A percentile compares a stretch with the other conserved stretches of the same genome.
Conservation (phyloP, 2,888 invertebrate genomes). For the Polyploca ridens region DNA sequence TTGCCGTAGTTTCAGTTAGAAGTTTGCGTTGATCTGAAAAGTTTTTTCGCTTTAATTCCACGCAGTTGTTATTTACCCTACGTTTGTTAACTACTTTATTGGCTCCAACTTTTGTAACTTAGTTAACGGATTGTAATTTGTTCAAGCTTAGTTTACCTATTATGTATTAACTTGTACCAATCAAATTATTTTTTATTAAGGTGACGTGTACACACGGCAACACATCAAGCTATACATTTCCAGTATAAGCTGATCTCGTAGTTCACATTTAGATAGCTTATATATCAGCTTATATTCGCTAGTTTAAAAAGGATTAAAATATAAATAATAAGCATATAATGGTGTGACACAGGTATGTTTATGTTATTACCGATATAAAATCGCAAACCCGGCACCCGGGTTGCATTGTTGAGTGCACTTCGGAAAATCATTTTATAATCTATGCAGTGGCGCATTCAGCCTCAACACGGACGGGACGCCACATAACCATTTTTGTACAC, state of each 20-base stretch:
- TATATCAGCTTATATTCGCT: neutral
- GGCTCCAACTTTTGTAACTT: conserved; percentile 10
- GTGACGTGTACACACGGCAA: no score
- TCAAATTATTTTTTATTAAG: neutral
- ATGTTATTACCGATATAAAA: conserved; percentile 54
- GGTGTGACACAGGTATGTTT: conserved; percentile 26
- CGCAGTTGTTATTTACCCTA: conserved; percentile 14
- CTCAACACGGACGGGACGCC: conserved; percentile 38
- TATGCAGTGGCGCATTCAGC: conserved; percentile 49
- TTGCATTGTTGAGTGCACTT: conserved; percentile 58
- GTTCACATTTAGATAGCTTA: no score
- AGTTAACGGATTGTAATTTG: conserved; percentile 5
- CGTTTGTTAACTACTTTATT: conserved; percentile 15
- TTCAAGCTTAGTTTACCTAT: neutral
- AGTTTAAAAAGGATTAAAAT: neutral
- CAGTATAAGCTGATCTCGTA: no score
- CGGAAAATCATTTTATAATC: conserved; percentile 71
- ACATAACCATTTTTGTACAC: conserved; percentile 58
- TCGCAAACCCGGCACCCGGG: conserved; percentile 39
- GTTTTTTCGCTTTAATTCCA: conserved; percentile 26
- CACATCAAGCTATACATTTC: no score
- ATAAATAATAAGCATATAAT: neutral
- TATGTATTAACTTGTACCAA: neutral
- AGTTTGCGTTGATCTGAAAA: conserved; percentile 45
- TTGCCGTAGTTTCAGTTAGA: conserved; percentile 38